Evolutionary conservation across 2,113 vertebrate species (phyloP), one percentile per base, ranked within the genome.

Genomic region (Aix galericulata): DNA sequence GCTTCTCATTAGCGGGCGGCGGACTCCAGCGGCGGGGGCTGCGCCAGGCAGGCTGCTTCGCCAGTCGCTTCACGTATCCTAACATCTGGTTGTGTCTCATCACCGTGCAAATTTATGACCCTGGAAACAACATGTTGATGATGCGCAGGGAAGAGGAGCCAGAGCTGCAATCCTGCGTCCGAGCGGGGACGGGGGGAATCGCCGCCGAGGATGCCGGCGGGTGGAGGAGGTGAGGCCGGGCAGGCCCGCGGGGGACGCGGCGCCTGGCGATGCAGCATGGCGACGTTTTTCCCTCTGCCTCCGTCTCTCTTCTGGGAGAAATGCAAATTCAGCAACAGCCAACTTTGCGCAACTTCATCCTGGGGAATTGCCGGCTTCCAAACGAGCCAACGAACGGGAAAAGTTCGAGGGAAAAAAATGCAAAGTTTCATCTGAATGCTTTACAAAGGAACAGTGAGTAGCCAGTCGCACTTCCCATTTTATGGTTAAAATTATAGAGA

Each of bases 41-140:
- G 84, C 36, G 74, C 90, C 83, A 82, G 75, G 62, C 77, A 75
- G 87, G 63, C 96, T 95, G 97, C 85, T 97, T 97, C 82, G 2
- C 48, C 86, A 98, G 96, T 97, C 97, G 9, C 48, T 94, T 94
- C 97, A 98, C 97, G 96, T 97, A 87, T 14, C 88, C 92, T 76
- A 97, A 97, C 98, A 98, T 97, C 98, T 98, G 98, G 97, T 97
- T 96, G 91, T 97, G 97, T 97, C 97, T 98, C 97, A 98, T 98
- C 97, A 98, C 97, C 94, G 89, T 97, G 97, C 97, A 97, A 97
- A 98, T 98, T 98, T 98, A 98, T 97, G 97, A 97, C 96, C 97
- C 96, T 98, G 96, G 97, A 97, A 97, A 97, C 95, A 96, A 96
- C 94, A 96, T 94, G 97, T 96, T 97, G 96, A 86, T 95, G 97